Base-by-base conservation (phyloP, 2,797 vertebrate genomes). In the Protonibea diacanthus region DNA sequence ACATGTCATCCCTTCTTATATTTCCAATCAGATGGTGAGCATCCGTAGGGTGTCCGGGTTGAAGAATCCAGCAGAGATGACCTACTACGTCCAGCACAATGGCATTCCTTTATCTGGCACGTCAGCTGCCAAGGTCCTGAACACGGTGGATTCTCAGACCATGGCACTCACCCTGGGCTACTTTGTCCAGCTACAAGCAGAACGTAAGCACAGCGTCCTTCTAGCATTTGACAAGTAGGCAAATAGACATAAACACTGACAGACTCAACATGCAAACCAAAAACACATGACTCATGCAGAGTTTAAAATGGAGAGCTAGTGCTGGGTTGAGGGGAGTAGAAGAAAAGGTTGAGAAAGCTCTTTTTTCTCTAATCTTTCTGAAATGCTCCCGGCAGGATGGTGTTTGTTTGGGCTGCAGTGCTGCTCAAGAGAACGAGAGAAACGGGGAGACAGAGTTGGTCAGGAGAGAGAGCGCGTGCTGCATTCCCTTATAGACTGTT, bases 151-250 rank as follows among this genome's bases (percentile, higher is more conserved):
- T 87, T 98, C 98, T 14, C 98, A 99, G 89, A 96, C 97, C 82
- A 97, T 99, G 97, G 98, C 98, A 12, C 94, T 99, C 93, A 99
- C 97, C 0, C 90, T 99, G 63, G 98, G 98, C 76, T 99, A 98
- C 61, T 98, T 99, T 72, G 96, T 99, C 83, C 97, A 98, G 92
- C 94, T 99, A 62, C 98, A 99, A 93, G 98, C 98, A 74, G 97
- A 99, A 93, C 96, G 98, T 99, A 97, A 96, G 97, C 87, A 73
- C 56, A 15, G 61, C 73, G 23, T 57, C 53, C 15, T 23, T 75
- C 64, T 56, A 5, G 48, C 21, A 1, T 49, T 65, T 69, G 61
- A 80, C 81, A 76, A 64, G 59, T 40, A 71, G 52, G 44, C 61
- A 72, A 64, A 75, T 25, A 68, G 76, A 82, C 45, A 80, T 58